phyloP scores from a whole-genome alignment of 1,140 invertebrate genomes.

The Grapholita molesta region DNA sequence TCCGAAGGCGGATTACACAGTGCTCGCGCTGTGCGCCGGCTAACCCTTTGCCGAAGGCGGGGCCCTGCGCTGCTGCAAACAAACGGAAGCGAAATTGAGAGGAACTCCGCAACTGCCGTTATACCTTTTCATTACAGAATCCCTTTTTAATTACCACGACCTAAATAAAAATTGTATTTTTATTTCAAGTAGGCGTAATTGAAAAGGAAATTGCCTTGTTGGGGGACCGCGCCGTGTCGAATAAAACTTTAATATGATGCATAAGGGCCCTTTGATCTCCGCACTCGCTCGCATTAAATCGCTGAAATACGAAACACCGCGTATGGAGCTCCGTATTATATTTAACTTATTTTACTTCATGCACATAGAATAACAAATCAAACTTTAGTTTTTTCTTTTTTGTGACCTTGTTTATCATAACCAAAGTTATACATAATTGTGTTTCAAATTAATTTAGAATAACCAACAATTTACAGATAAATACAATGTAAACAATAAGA shows the following conservation, averaged over 20 bases:
- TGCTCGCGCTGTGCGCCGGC: slow-evolving; percentile 22
- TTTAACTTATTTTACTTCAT: neutral
- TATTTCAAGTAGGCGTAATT: slow-evolving; percentile 76
- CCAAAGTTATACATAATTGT: too few species aligned
- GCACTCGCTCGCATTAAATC: slow-evolving; percentile 65
- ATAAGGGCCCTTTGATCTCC: slow-evolving; percentile 73
- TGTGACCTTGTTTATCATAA: too few species aligned
- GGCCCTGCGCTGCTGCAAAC: slow-evolving; percentile 67
- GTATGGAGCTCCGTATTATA: neutral
- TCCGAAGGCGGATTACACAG: neutral
- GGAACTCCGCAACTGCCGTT: slow-evolving; percentile 69
- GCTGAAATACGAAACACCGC: slow-evolving; percentile 42
- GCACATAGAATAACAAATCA: neutral
- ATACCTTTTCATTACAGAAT: slow-evolving; percentile 77
- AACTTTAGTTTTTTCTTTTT: too few species aligned
- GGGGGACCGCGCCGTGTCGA: slow-evolving; percentile 56
- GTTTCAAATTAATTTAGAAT: too few species aligned
- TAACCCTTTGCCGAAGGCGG: slow-evolving; percentile 63
- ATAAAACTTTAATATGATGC: slow-evolving; percentile 76
- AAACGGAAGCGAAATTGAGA: slow-evolving; percentile 75
- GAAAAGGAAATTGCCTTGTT: slow-evolving; percentile 74
- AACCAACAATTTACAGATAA: too few species aligned
- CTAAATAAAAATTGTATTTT: slow-evolving; percentile 77
- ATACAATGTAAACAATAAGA: too few species aligned
- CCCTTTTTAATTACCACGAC: slow-evolving; percentile 76